phyloP scores from a whole-genome alignment of 1,140 invertebrate species.

The Tetramorium alpestre region DNA sequence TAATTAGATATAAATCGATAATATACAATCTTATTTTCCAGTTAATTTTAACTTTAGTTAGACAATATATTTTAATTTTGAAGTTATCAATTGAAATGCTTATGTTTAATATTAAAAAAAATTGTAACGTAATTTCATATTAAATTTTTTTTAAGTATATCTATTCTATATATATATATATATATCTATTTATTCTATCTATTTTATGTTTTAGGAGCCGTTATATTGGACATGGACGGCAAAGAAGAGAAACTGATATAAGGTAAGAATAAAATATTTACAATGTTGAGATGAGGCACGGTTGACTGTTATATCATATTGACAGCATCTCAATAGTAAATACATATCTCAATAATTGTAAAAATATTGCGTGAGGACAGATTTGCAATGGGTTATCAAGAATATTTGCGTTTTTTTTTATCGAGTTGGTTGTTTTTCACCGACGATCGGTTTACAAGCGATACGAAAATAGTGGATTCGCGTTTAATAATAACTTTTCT shows the following conservation, averaged over 20 bases:
- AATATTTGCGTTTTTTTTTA: conserved; percentile 3
- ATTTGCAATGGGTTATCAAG: conserved; percentile 38
- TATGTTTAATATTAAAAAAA: background rate
- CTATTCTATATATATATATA: background rate
- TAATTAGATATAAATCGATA: background rate
- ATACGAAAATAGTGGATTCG: conserved; percentile 31
- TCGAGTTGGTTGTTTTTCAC: conserved; percentile 14
- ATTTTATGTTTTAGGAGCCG: conserved; percentile 18
- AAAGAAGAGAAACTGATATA: background rate
- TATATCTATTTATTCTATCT: background rate
- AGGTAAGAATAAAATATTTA: conserved; percentile 18
- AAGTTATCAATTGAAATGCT: background rate
- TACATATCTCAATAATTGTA: background rate
- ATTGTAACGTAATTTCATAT: background rate
- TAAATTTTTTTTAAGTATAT: background rate
- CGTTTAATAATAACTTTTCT: conserved; percentile 43
- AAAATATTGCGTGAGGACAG: background rate
- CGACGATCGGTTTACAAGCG: conserved; percentile 41
- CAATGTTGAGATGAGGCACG: too few relatives aligned
- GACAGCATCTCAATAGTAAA: background rate
- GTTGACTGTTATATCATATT: background rate
- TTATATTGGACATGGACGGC: background rate
- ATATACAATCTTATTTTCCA: background rate
- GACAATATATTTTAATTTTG: background rate
- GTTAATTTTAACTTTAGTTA: background rate